phyloP scores from a whole-genome alignment of 2,797 vertebrate species.

The Clarias laeviceps region DNA sequence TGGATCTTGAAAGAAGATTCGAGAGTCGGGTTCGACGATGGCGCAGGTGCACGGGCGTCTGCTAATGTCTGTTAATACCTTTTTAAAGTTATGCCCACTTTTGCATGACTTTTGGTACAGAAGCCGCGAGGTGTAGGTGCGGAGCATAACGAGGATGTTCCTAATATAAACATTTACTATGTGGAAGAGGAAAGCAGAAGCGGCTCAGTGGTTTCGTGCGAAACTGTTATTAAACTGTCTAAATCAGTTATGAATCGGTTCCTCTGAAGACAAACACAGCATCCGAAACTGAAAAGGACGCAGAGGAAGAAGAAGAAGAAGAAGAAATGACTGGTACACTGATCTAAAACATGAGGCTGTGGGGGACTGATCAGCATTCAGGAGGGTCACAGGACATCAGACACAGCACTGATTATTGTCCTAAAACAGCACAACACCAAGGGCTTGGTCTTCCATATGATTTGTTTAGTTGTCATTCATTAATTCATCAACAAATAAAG shows the following conservation, averaged over 20 bases:
- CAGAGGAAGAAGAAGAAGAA: background rate
- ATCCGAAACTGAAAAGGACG: background rate
- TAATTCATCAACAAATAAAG: background rate
- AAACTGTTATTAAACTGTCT: background rate
- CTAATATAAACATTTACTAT: background rate
- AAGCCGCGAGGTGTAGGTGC: background rate
- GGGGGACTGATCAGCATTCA: background rate
- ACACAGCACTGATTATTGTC: background rate
- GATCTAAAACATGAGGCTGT: background rate
- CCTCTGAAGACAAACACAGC: background rate
- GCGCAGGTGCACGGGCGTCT: too few relatives aligned
- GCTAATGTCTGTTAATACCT: too few relatives aligned
- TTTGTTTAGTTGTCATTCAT: background rate
- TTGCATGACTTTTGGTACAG: too few relatives aligned
- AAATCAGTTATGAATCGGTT: background rate
- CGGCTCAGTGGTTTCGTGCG: background rate
- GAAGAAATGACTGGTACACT: background rate
- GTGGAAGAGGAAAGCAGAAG: slow-evolving; percentile 14
- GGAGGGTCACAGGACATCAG: background rate
- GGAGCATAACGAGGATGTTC: background rate
- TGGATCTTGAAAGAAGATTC: too few relatives aligned
- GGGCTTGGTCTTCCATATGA: background rate
- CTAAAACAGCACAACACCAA: background rate
- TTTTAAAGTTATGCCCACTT: too few relatives aligned
- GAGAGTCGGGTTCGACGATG: too few relatives aligned